phyloP scores from a whole-genome alignment of 2,113 vertebrate genomes.

The Cavia porcellus region DNA sequence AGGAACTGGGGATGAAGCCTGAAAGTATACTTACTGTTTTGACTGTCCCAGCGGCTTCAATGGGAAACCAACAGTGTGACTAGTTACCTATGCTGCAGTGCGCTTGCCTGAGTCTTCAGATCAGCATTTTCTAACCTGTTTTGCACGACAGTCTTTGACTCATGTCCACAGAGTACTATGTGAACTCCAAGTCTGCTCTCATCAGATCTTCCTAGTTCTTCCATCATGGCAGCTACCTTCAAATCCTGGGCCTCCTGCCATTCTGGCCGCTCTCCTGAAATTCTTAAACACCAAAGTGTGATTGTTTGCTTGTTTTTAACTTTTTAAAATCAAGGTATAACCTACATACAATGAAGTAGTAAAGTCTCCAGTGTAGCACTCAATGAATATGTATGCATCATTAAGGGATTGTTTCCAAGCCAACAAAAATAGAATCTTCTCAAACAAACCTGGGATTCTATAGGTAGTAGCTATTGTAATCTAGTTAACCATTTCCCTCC shows the following conservation, averaged over 20 bases:
- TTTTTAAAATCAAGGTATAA: slow-evolving; percentile 36
- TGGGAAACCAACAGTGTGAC: not conserved
- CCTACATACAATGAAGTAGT: slow-evolving; percentile 8
- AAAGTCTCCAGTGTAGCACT: not conserved
- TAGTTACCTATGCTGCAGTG: not conserved
- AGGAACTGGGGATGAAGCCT: not conserved
- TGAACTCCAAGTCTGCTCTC: not conserved
- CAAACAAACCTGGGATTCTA: not conserved
- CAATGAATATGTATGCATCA: not conserved
- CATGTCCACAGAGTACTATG: not conserved
- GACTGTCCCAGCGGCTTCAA: not conserved
- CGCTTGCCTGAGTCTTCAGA: not conserved
- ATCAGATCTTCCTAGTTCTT: not conserved
- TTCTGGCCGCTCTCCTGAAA: not conserved
- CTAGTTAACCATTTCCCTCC: not conserved
- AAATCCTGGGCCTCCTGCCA: not conserved
- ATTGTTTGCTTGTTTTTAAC: not conserved
- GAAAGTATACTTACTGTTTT: not conserved
- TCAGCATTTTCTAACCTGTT: not conserved
- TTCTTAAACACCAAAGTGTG: not conserved
- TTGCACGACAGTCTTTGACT: not conserved
- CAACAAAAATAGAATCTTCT: not conserved
- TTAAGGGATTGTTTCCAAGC: not conserved
- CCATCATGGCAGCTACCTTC: not conserved
- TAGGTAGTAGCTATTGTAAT: not conserved